Evolutionary conservation across 1,140 invertebrate genomes (phyloP).

Genomic region (Heliconius nattereri): DNA sequence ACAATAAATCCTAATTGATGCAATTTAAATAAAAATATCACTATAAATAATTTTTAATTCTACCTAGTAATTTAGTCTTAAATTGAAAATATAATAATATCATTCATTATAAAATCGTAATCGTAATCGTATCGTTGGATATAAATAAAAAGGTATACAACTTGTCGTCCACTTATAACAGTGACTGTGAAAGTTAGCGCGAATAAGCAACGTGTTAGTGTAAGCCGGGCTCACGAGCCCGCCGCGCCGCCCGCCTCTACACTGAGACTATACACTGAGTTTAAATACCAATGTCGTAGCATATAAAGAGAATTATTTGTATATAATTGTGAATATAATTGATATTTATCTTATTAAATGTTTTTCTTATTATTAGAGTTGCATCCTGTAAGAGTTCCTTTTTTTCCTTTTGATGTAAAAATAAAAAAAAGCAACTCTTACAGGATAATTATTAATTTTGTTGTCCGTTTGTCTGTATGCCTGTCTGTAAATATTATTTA

Average conservation of each 20-base stretch:
- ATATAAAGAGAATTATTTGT: not conserved
- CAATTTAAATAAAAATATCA: too few relatives aligned
- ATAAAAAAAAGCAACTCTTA: too few relatives aligned
- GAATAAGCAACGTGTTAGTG: constrained; percentile 23
- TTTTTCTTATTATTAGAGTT: not conserved
- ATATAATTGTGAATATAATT: not conserved
- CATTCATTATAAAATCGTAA: not conserved
- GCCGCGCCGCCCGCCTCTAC: not conserved
- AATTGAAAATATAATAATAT: not conserved
- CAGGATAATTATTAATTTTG: too few relatives aligned
- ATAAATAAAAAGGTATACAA: not conserved
- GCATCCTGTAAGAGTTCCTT: too few relatives aligned
- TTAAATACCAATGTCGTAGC: not conserved
- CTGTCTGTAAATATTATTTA: too few relatives aligned
- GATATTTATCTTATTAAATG: not conserved
- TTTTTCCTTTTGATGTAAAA: too few relatives aligned
- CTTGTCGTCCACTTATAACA: constrained; percentile 27
- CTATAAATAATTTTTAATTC: too few relatives aligned
- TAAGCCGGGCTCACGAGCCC: constrained; percentile 18
- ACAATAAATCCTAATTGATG: too few relatives aligned
- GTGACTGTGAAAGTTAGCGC: constrained; percentile 20
- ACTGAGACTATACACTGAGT: not conserved
- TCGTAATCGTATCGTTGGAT: constrained; percentile 1
- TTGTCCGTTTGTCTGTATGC: too few relatives aligned
- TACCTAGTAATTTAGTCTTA: too few relatives aligned